phyloP scores from a whole-genome alignment of 2,797 vertebrate species.

The Melanotaenia pygmaea region DNA sequence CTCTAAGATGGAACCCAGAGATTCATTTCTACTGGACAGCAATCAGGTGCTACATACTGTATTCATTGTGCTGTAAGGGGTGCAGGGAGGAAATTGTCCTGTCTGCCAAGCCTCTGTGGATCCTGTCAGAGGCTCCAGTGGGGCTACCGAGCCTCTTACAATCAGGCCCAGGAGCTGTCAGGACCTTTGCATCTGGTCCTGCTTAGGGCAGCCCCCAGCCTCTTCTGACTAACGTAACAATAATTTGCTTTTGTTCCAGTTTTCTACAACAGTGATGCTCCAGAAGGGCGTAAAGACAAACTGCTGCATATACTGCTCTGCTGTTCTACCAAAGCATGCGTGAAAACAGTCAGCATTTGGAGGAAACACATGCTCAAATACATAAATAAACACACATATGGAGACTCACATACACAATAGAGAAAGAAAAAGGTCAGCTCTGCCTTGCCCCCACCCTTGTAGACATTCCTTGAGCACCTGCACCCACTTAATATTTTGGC shows the following conservation, averaged over 20 bases:
- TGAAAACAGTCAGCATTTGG: slow-evolving; percentile 57
- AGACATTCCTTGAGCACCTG: slow-evolving; percentile 91
- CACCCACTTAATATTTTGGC: slow-evolving; percentile 87
- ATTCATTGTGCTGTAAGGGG: slow-evolving; percentile 24
- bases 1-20: not conserved
- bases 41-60: slow-evolving; percentile 21
- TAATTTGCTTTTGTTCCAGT: slow-evolving; percentile 62
- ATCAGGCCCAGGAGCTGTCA: slow-evolving; percentile 57
- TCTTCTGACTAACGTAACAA: slow-evolving; percentile 63
- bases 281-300: slow-evolving; percentile 46
- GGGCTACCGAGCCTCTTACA: slow-evolving; percentile 61
- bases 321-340: slow-evolving; percentile 55
- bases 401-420: slow-evolving; percentile 45
- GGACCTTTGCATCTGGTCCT: slow-evolving; percentile 78
- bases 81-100: slow-evolving; percentile 61
- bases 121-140: slow-evolving; percentile 54
- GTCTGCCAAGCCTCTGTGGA: slow-evolving; percentile 48
- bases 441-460: slow-evolving; percentile 60
- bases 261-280: slow-evolving; percentile 41
- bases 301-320: slow-evolving; percentile 55
- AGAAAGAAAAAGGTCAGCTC: slow-evolving; percentile 73
- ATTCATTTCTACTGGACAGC: not conserved
- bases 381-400: slow-evolving; percentile 69
- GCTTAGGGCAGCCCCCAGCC: slow-evolving; percentile 64
- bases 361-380: slow-evolving; percentile 65